These are phyloP conservation scores for Penaeus chinensis DNA, from an alignment of 1,140 invertebrate genomes.

Conservation along the genomic window DNA sequence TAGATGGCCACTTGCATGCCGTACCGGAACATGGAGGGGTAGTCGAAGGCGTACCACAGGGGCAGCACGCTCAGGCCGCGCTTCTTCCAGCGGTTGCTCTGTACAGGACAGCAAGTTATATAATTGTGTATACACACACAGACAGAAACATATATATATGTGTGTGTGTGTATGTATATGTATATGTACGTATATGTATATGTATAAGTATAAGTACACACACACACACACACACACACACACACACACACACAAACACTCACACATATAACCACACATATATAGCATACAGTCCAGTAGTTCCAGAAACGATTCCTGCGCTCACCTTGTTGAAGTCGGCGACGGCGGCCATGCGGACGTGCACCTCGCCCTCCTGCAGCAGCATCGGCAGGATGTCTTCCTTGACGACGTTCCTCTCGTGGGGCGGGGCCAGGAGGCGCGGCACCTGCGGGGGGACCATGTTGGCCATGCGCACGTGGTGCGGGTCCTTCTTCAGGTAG, in stretches of 20 bases:
- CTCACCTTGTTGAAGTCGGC: conserved; percentile 66
- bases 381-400: conserved; percentile 57
- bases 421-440: conserved; percentile 24
- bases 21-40: conserved; percentile 68
- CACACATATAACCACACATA: no score
- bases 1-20: conserved; percentile 71
- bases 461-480: conserved; percentile 69
- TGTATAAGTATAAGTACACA: no score
- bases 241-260: no score
- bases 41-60: conserved; percentile 65
- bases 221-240: no score
- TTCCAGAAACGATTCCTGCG: no score
- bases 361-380: conserved; percentile 43
- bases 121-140: not conserved
- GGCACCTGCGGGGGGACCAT: conserved; percentile 64
- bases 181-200: no score
- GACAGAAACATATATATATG: no score
- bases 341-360: conserved; percentile 25
- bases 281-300: no score
- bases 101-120: not conserved
- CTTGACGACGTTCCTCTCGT: conserved; percentile 28
- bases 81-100: conserved; percentile 72
- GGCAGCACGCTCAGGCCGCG: conserved; percentile 70
- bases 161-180: no score
- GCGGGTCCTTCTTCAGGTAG: conserved; percentile 76